Evolutionary conservation across 2,113 vertebrate genomes (phyloP).

Genomic region (Sander vitreus): DNA sequence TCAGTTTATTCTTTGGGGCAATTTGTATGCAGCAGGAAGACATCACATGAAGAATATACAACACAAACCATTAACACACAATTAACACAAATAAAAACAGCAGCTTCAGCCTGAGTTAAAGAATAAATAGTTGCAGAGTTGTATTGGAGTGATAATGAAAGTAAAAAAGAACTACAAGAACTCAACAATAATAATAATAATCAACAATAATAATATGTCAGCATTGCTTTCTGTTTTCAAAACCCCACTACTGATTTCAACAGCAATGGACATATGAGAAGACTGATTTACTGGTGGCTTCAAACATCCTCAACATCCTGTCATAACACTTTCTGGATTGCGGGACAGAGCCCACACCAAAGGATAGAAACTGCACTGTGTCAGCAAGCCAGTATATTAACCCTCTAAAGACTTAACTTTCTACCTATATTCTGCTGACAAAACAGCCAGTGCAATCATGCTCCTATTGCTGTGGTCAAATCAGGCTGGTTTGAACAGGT

Average conservation of each 20-base stretch:
- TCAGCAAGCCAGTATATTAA: slow-evolving; percentile 23
- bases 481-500: background rate
- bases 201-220: background rate
- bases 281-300: background rate
- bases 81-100: too few relatives aligned
- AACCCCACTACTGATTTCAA: background rate
- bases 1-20: too few relatives aligned
- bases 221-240: background rate
- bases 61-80: too few relatives aligned
- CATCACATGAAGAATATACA: too few relatives aligned
- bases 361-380: slow-evolving; percentile 14
- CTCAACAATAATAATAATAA: too few relatives aligned
- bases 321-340: background rate
- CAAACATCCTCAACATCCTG: background rate
- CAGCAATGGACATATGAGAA: background rate
- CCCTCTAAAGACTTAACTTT: slow-evolving; percentile 7
- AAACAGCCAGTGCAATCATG: background rate
- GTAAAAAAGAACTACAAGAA: too few relatives aligned
- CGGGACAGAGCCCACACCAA: background rate
- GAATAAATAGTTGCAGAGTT: too few relatives aligned
- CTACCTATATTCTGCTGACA: slow-evolving; percentile 23
- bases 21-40: too few relatives aligned
- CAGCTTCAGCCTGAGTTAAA: too few relatives aligned
- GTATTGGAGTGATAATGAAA: too few relatives aligned
- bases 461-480: background rate